These are phyloP conservation scores for Rhagologus leucostigma DNA, from an alignment of 2,113 vertebrate genomes.

Conservation along the genomic window DNA sequence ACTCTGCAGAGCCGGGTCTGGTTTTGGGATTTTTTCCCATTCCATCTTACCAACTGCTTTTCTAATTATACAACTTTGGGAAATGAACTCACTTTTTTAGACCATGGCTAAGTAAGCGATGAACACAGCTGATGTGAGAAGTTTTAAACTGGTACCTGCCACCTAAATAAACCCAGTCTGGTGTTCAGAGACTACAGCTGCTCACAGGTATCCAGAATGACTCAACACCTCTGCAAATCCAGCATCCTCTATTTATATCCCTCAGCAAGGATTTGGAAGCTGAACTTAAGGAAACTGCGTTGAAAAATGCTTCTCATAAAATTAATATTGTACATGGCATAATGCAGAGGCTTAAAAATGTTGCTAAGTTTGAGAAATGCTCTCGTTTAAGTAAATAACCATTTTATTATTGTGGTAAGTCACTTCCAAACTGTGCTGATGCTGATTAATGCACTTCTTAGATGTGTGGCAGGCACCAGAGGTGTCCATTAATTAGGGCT, in stretches of 20 bases:
- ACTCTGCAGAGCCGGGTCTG: rapidly evolving
- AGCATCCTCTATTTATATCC: not conserved
- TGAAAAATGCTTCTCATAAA: not conserved
- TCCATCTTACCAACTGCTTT: not conserved
- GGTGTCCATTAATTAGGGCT: conserved; percentile 59
- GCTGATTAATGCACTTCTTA: conserved; percentile 54
- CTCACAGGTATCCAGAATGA: not conserved
- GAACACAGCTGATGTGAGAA: not conserved
- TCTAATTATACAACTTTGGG: not conserved
- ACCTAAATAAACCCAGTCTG: not conserved
- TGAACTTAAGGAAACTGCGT: not conserved
- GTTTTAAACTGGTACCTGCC: not conserved
- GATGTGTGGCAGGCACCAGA: conserved; percentile 53
- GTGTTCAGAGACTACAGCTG: not conserved
- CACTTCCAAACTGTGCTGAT: conserved; percentile 7
- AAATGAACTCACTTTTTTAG: not conserved
- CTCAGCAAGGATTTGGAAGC: not conserved
- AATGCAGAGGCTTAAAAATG: not conserved
- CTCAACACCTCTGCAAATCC: not conserved
- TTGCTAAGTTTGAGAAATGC: conserved; percentile 5
- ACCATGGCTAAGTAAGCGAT: not conserved
- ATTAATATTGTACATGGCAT: not conserved
- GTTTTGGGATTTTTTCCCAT: not conserved
- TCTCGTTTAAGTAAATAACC: conserved; percentile 41
- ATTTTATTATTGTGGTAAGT: conserved; percentile 33